phyloP scores from a whole-genome alignment of 2,888 invertebrate species.

The Trissolcus brochymenae region DNA sequence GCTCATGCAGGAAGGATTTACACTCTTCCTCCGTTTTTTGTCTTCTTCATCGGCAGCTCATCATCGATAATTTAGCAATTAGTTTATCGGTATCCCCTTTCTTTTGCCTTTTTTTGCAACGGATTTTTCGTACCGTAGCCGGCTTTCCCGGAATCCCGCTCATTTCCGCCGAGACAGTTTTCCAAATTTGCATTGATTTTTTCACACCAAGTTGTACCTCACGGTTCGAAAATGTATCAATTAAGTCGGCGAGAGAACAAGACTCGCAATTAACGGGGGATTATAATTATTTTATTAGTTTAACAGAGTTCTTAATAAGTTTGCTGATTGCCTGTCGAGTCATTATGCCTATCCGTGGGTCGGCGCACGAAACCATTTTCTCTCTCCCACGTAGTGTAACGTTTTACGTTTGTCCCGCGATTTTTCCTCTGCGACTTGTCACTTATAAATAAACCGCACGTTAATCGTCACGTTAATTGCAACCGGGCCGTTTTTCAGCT shows the following conservation, averaged over 20 bases:
- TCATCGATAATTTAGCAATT: slow-evolving; percentile 67
- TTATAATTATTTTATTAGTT: slow-evolving; percentile 55
- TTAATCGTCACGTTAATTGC: slow-evolving; percentile 9
- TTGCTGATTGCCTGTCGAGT: slow-evolving; percentile 44
- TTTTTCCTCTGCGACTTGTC: slow-evolving; percentile 15
- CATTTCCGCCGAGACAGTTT: not conserved
- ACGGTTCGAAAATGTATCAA: slow-evolving; percentile 32
- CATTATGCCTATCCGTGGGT: slow-evolving; percentile 23
- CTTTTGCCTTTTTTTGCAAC: slow-evolving; percentile 40
- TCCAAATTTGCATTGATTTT: not conserved
- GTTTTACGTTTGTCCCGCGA: slow-evolving; percentile 11
- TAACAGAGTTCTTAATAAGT: slow-evolving; percentile 45
- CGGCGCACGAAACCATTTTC: slow-evolving; percentile 34
- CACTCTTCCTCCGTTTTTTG: slow-evolving; percentile 48
- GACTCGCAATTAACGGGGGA: slow-evolving; percentile 28
- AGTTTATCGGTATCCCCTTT: slow-evolving; percentile 56
- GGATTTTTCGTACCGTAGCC: slow-evolving; percentile 14
- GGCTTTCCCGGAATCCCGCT: not conserved
- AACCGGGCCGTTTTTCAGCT: slow-evolving; percentile 22
- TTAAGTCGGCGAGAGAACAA: slow-evolving; percentile 38
- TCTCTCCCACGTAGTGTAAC: slow-evolving; percentile 13
- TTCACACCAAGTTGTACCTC: not conserved
- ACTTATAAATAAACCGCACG: not conserved
- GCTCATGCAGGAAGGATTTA: slow-evolving; percentile 66
- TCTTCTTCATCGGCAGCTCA: slow-evolving; percentile 56